These are phyloP conservation scores for Cotesia typhae DNA, from an alignment of 1,140 invertebrate species.

Conservation along the genomic window DNA sequence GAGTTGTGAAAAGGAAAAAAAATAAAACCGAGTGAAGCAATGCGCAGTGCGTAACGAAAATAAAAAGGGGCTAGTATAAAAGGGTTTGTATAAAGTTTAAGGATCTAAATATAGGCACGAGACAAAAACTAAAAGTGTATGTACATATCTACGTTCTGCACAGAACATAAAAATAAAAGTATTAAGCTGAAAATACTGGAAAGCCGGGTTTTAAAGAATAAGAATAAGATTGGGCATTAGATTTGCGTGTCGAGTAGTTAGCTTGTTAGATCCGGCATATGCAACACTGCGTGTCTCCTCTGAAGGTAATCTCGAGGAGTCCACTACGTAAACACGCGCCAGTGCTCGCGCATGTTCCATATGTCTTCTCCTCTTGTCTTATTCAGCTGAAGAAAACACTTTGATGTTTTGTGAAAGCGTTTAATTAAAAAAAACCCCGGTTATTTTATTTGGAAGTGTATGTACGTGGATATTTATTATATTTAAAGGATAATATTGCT, in stretches of 20 bases:
- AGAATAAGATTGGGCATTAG: constrained; percentile 38
- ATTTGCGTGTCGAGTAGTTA: constrained; percentile 41
- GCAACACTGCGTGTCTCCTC: constrained; percentile 54
- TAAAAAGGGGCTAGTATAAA: background rate
- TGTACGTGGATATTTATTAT: background rate
- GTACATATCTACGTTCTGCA: background rate
- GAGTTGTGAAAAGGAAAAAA: background rate
- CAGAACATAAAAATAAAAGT: background rate
- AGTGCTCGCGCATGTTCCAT: constrained; percentile 14
- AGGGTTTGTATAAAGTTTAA: background rate
- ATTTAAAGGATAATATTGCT: background rate
- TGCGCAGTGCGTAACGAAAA: background rate
- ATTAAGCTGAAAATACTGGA: constrained; percentile 20
- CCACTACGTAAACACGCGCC: constrained; percentile 25
- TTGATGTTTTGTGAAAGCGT: constrained; percentile 32
- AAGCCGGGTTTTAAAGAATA: constrained; percentile 2
- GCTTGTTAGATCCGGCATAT: constrained; percentile 55
- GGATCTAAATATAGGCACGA: constrained; percentile 3
- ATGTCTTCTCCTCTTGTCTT: background rate
- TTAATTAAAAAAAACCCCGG: constrained; percentile 28
- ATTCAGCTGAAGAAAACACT: constrained; percentile 6
- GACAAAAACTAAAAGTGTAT: background rate
- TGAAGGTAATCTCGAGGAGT: constrained; percentile 30
- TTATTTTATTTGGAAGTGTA: background rate
- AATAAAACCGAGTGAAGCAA: background rate